Evolutionary conservation across 2,113 vertebrate species (phyloP).

Genomic region (Menidia beryllina): DNA sequence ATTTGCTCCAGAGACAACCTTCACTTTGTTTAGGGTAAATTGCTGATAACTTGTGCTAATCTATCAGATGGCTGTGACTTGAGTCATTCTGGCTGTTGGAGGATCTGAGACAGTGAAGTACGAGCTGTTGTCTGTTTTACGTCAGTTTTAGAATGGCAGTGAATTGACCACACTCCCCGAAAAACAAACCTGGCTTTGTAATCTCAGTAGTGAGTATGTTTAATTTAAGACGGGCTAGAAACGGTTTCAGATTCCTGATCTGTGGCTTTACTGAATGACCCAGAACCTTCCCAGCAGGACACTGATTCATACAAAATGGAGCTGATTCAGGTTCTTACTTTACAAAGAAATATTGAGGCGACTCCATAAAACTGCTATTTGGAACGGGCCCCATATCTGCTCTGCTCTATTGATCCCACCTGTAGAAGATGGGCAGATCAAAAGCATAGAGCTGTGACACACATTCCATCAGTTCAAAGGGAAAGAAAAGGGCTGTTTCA

Average conservation of each 20-base stretch:
- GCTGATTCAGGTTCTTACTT: not conserved
- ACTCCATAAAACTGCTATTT: not conserved
- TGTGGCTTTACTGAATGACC: not conserved
- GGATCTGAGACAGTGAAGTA: not conserved
- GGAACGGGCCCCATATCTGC: not conserved
- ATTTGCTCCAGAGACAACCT: not conserved
- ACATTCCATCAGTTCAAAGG: too few relatives aligned
- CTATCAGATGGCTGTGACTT: not conserved
- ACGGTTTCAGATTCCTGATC: not conserved
- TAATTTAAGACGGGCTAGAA: not conserved
- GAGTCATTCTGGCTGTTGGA: constrained; percentile 10
- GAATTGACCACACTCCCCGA: constrained; percentile 29
- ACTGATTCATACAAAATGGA: not conserved
- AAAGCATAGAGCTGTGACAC: not conserved
- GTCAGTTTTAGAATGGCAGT: constrained; percentile 21
- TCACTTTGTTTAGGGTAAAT: not conserved
- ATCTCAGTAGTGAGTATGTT: constrained; percentile 3
- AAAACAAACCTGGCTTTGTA: constrained; percentile 2
- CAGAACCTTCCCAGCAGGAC: not conserved
- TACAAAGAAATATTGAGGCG: not conserved
- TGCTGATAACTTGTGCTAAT: not conserved
- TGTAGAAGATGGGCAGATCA: constrained; percentile 13
- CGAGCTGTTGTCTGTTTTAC: not conserved
- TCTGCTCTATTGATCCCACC: constrained; percentile 16
- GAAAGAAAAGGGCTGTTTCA: too few relatives aligned